phyloP scores from a whole-genome alignment of 2,888 invertebrate genomes.

The Ennomos erosarius region DNA sequence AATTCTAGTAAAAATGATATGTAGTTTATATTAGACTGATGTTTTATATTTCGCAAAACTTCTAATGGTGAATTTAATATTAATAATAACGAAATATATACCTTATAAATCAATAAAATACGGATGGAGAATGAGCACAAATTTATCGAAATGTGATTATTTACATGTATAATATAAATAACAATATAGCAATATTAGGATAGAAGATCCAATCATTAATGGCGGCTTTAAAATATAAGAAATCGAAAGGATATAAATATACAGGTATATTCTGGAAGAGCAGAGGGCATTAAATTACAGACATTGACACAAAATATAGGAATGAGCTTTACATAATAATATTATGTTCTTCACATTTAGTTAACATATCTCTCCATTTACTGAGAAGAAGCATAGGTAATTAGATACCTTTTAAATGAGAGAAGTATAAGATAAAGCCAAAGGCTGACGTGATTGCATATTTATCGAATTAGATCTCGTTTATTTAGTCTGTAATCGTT shows the following conservation, averaged over 20 bases:
- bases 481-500: neutral
- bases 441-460: constrained; percentile 7
- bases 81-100: neutral
- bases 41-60: too few species aligned
- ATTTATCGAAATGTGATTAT: constrained; percentile 11
- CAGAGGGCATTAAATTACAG: neutral
- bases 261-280: too few species aligned
- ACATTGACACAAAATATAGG: constrained; percentile 12
- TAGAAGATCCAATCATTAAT: constrained; percentile 7
- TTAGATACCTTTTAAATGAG: neutral
- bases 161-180: constrained; percentile 11
- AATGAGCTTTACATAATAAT: constrained; percentile 1
- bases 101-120: neutral
- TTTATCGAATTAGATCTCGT: neutral
- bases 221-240: constrained; percentile 1
- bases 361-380: neutral
- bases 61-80: neutral
- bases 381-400: neutral
- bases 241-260: neutral
- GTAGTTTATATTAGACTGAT: too few species aligned
- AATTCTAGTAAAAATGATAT: too few species aligned
- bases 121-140: neutral
- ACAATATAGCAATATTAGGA: constrained; percentile 10
- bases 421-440: neutral
- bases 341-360: neutral